phyloP scores from a whole-genome alignment of 2,797 vertebrate genomes.

The Phalloptychus januarius region DNA sequence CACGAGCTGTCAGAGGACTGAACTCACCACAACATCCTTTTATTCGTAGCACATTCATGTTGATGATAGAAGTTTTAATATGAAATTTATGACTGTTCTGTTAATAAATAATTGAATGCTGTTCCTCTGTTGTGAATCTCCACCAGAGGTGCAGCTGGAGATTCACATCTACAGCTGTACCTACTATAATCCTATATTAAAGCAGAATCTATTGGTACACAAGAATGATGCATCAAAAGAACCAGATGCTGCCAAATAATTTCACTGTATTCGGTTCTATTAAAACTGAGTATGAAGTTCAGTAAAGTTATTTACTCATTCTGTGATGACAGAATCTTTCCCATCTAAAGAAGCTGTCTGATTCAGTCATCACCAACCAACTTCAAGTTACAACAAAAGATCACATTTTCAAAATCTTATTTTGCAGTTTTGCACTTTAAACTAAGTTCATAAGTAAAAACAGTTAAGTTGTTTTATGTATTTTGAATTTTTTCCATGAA shows the following conservation, averaged over 20 bases:
- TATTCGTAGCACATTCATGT: conserved; percentile 54
- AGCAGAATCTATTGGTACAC: conserved; percentile 49
- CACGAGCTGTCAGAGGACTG: conserved; percentile 31
- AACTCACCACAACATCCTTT: conserved; percentile 29
- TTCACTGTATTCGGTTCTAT: conserved; percentile 40
- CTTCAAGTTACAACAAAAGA: neutral
- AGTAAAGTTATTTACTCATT: conserved; percentile 12
- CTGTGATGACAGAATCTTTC: conserved; percentile 18
- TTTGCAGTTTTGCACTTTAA: neutral
- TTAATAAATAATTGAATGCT: conserved; percentile 61
- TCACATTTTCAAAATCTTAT: neutral
- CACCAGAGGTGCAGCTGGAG: too few species aligned
- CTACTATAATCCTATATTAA: neutral
- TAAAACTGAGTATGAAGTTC: conserved; percentile 41
- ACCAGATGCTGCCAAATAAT: conserved; percentile 50
- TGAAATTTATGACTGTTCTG: conserved; percentile 63
- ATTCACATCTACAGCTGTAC: too few species aligned
- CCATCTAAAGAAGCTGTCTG: neutral
- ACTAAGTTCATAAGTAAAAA: neutral
- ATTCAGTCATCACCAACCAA: neutral
- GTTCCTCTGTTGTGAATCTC: conserved; percentile 52
- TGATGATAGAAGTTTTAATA: conserved; percentile 57
- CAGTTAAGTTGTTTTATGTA: neutral
- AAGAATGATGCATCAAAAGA: conserved; percentile 36
- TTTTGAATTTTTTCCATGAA: neutral